Conservation (phyloP, 2,797 vertebrate genomes). For the Xenops minutus region DNA sequence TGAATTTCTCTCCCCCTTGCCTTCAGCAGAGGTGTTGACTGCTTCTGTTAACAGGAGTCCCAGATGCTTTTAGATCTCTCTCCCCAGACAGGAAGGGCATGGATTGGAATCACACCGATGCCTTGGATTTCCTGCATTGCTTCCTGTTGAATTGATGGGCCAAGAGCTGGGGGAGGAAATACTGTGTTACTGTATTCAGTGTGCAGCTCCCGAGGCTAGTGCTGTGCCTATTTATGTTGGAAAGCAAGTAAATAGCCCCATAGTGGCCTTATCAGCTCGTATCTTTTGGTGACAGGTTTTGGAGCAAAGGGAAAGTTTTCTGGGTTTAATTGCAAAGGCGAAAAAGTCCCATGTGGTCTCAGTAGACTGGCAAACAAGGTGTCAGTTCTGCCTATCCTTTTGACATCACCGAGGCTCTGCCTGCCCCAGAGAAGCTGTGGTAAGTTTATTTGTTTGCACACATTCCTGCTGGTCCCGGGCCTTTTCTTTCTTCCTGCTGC, state of each 20-base stretch:
- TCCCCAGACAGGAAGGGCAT: conserved; percentile 55
- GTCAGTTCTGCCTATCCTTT: not conserved
- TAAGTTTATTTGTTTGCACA: not conserved
- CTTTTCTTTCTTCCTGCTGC: not conserved
- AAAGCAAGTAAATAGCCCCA: not conserved
- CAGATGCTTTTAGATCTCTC: conserved; percentile 13
- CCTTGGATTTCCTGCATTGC: conserved; percentile 67
- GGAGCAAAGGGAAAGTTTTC: not conserved
- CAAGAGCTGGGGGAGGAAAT: not conserved
- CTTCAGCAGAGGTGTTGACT: conserved; percentile 4
- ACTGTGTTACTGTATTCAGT: not conserved
- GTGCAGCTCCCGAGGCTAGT: not conserved
- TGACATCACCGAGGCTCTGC: not conserved
- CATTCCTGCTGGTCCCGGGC: not conserved
- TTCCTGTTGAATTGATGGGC: conserved; percentile 30
- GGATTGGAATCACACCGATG: conserved; percentile 19
- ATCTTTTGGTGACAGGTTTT: not conserved
- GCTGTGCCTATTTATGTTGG: not conserved
- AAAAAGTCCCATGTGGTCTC: not conserved
- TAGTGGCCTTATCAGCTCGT: not conserved
- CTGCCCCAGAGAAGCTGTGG: not conserved
- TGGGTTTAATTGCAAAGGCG: not conserved
- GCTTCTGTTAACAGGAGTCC: conserved; percentile 13
- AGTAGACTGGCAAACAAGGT: not conserved
- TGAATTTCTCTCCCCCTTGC: not conserved